Base-by-base conservation (phyloP, 2,113 vertebrate genomes). In the Coracopsis vasa region DNA sequence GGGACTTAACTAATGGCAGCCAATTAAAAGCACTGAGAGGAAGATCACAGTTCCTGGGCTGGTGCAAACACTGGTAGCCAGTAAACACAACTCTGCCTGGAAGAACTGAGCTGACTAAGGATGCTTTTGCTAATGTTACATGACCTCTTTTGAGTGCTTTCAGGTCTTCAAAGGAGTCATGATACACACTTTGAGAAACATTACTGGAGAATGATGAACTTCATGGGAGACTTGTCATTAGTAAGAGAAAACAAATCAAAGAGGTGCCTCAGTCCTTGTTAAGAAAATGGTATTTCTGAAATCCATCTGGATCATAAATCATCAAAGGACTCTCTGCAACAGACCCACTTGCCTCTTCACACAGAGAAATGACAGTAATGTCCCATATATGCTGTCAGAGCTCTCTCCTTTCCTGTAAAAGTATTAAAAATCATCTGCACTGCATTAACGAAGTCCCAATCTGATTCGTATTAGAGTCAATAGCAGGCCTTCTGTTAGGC, bases 21-120 rank as follows among this genome's bases (percentile, higher is more conserved):
- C 95, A 92, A 88, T 96, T 94, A 92, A 78, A 94, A 90, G n/a
- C 77, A 80, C 69, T 83, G 86, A 92, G 82, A 93, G 89, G 69
- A 79, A 65, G 81, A 80, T 88, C 71, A 73, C 67, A 88, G 72
- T 93, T 96, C 79, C 53, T 86, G 45, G 56, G 44, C 71, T 93
- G n/a, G 37, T 80, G 82, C 48, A 77, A 79, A 48, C 0, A 1
- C 37, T 83, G 41, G 62, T 74, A 80, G 80, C 45, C 31, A 10
- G 58, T 80, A 92, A 97, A 92, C 64, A 88, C 16, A 77, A 27
- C 62, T 82, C 27, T 13, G 25, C 79, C 64, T 88, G 71, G 50
- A 77, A 92, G 81, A 77, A 35, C n/a, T 83, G 67, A 92, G n/a
- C 82, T 96, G 91, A 94, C 91, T 92, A 78, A 91, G 35, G 85